Conservation (phyloP, 2,888 invertebrate genomes). For the Mylabris sibirica region DNA sequence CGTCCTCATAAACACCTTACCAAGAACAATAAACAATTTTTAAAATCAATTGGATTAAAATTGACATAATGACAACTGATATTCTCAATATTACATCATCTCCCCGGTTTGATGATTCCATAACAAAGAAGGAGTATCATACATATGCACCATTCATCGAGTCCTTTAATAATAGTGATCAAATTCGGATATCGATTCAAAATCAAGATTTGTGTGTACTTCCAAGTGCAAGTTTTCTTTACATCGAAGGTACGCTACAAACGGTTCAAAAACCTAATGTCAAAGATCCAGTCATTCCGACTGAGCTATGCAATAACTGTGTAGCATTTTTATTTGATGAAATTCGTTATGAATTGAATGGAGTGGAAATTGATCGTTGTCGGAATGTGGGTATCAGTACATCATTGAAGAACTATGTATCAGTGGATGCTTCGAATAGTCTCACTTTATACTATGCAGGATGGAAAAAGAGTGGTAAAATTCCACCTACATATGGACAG, state of each 20-base stretch:
- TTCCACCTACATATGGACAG: constrained; percentile 18
- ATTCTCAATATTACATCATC: constrained; percentile 34
- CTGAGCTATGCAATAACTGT: constrained; percentile 20
- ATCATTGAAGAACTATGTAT: constrained; percentile 31
- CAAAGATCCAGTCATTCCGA: not conserved
- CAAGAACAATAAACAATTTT: constrained; percentile 29
- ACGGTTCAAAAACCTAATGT: not conserved
- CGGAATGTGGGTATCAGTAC: constrained; percentile 35
- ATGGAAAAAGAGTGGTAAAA: constrained; percentile 22
- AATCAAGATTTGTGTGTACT: constrained; percentile 44
- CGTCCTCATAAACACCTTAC: constrained; percentile 17
- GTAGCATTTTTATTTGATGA: constrained; percentile 31
- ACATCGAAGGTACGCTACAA: constrained; percentile 24
- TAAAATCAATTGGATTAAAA: constrained; percentile 29
- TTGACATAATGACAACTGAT: constrained; percentile 29
- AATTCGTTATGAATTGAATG: constrained; percentile 38
- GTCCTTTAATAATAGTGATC: constrained; percentile 47
- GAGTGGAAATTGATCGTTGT: constrained; percentile 34
- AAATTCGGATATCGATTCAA: constrained; percentile 47
- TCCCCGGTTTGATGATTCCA: constrained; percentile 39
- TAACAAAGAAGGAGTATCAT: constrained; percentile 42
- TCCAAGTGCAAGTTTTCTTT: constrained; percentile 39
- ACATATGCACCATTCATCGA: constrained; percentile 45
- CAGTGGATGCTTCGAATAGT: constrained; percentile 22
- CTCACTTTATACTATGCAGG: constrained; percentile 23